phyloP scores from a whole-genome alignment of 2,888 invertebrate species.

The Eledona agricola region DNA sequence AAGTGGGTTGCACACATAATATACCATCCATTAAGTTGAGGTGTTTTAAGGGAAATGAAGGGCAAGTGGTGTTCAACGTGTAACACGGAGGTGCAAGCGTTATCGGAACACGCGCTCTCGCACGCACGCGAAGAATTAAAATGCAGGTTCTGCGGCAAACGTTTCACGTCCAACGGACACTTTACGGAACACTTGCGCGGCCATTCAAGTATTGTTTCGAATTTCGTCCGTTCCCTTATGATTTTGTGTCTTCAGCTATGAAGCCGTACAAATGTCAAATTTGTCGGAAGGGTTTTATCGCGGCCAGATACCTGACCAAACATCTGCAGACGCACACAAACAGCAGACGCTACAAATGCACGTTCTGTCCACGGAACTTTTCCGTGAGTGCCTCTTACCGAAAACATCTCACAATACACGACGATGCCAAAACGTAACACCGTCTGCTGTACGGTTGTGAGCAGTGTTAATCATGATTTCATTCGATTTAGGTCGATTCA shows the following conservation, averaged over 20 bases:
- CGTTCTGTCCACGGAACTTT: conserved; percentile 44
- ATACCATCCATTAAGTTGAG: conserved; percentile 10
- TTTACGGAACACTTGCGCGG: conserved; percentile 52
- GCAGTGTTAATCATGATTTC: too few species aligned
- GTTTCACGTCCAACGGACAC: conserved; percentile 47
- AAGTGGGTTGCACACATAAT: conserved; percentile 44
- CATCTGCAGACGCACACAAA: conserved; percentile 46
- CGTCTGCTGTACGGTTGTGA: too few species aligned
- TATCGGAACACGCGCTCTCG: conserved; percentile 43
- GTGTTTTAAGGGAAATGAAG: conserved; percentile 49
- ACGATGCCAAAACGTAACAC: too few species aligned
- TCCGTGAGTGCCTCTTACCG: conserved; percentile 38
- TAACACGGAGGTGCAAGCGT: conserved; percentile 48
- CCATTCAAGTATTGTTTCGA: conserved; percentile 48
- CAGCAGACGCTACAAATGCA: conserved; percentile 43
- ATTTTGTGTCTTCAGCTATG: conserved; percentile 40
- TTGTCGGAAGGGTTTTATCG: conserved; percentile 50
- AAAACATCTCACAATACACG: conserved; percentile 41
- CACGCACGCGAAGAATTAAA: conserved; percentile 44
- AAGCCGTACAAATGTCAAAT: conserved; percentile 46
- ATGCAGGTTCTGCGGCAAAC: conserved; percentile 53
- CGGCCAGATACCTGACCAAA: conserved; percentile 45
- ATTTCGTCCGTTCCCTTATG: conserved; percentile 3
- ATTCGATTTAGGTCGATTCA: conserved; percentile 5
- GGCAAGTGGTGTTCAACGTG: conserved; percentile 53